phyloP scores from a whole-genome alignment of 2,797 vertebrate genomes.

The Enteromius paludinosus region DNA sequence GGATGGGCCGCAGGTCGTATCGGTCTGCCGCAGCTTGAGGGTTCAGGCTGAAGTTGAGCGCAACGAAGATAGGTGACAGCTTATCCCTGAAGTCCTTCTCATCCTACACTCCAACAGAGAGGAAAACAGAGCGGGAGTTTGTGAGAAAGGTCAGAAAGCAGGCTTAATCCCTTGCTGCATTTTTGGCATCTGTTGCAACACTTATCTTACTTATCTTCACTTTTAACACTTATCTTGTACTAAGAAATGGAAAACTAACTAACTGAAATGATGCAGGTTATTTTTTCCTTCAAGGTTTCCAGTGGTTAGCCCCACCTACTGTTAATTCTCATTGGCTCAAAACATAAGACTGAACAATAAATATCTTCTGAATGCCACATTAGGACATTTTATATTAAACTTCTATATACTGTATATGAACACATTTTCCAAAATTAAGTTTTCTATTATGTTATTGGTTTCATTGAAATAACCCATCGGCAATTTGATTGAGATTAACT shows the following conservation, averaged over 20 bases:
- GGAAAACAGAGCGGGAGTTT: slow-evolving; percentile 20
- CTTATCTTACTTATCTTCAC: slow-evolving; percentile 10
- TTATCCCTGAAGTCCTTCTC: slow-evolving; percentile 94
- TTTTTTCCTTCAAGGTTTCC: slow-evolving; percentile 2
- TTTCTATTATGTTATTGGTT: too few species aligned
- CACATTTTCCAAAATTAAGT: too few species aligned
- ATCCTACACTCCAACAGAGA: slow-evolving; percentile 72
- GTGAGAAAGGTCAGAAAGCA: slow-evolving; percentile 34
- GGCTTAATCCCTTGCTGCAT: slow-evolving; percentile 29
- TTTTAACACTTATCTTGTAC: slow-evolving; percentile 18
- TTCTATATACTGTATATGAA: not conserved
- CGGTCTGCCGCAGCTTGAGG: slow-evolving; percentile 78
- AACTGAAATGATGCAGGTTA: not conserved
- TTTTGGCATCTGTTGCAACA: not conserved
- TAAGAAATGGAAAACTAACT: not conserved
- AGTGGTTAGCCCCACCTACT: not conserved
- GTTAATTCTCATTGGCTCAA: not conserved
- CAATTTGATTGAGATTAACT: too few species aligned
- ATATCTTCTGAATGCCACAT: not conserved
- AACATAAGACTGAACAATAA: not conserved
- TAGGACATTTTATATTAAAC: not conserved
- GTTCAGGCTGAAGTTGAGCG: slow-evolving; percentile 89
- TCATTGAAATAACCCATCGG: too few species aligned
- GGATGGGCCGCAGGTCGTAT: slow-evolving; percentile 84
- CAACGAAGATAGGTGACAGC: slow-evolving; percentile 87